Evolutionary conservation across 1,140 invertebrate genomes (phyloP), one percentile per base, ranked within the genome.

Genomic region (Formica exsecta): DNA sequence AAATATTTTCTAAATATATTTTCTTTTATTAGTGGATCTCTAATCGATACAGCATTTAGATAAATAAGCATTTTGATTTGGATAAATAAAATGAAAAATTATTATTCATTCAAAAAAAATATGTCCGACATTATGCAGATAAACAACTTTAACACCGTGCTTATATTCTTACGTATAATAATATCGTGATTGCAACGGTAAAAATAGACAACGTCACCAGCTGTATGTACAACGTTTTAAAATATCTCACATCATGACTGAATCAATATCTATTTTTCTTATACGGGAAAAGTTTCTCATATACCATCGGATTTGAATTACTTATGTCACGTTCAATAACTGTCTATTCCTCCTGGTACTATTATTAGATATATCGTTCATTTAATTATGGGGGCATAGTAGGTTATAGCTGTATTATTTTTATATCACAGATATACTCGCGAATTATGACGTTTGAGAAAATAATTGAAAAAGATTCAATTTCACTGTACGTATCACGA

Each of bases 191-290:
- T 8, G 6, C 4, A 70, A 59, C 38, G 11, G 8, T 73, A 61
- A 73, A 81, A 81, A 44, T 73, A 61, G 22, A 29, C 13, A 57
- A 41, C n/a, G 32, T 19, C 4, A 16, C 3, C n/a, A 32, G 8
- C 16, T 19, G 75, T n/a, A 25, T 48, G 36, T 44, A 11, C n/a
- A 25, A 9, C 6, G 36, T 61, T 81, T 73, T 25, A 73, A 81
- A 81, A 81, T 81, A 71, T 41, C 38, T 51, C 16, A 32, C 2
- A 44, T 66, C 7, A 48, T 73, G 44, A 22, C 16, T 71, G 8
- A 73, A 81, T 81, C 66, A 44, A 81, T 81, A 73, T 44, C 22
- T 41, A 6, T 57, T 38, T 44, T 36, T 29, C 16, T 59, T 22
- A 6, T n/a, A 25, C 8, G 41, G n/a, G 13, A 51, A 66, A 64